These are phyloP conservation scores for Pammene aurita DNA, from an alignment of 2,888 invertebrate genomes.

Conservation along the genomic window DNA sequence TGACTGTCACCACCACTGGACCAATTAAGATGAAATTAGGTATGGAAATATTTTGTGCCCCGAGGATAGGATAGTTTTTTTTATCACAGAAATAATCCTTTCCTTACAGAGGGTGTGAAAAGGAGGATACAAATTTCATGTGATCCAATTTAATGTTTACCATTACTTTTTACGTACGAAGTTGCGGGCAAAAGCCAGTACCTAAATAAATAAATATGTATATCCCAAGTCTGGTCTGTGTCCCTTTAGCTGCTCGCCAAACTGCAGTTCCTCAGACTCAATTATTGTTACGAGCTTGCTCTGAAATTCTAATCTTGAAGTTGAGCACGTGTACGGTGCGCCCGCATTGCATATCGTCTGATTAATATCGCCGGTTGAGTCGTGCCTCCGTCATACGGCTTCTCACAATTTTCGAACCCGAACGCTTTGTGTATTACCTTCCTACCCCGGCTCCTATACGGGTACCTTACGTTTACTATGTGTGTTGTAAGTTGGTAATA, in stretches of 20 bases:
- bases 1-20: too few species aligned
- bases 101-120: too few species aligned
- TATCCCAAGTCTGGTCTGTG: conserved; percentile 6
- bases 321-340: conserved; percentile 65
- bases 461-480: conserved; percentile 21
- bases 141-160: too few species aligned
- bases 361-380: conserved; percentile 70
- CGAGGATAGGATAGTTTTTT: too few species aligned
- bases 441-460: conserved; percentile 15
- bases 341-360: conserved; percentile 72
- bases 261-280: conserved; percentile 66
- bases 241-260: conserved; percentile 48
- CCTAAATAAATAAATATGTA: not conserved
- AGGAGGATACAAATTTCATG: too few species aligned
- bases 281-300: conserved; percentile 68
- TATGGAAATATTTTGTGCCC: too few species aligned
- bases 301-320: conserved; percentile 72
- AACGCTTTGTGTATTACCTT: conserved; percentile 45
- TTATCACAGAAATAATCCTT: too few species aligned
- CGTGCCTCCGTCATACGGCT: conserved; percentile 55
- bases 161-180: too few species aligned
- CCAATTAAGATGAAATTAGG: too few species aligned
- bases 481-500: conserved; percentile 7
- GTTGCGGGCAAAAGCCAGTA: too few species aligned
- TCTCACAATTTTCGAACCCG: conserved; percentile 68